Evolutionary conservation across 2,797 vertebrate genomes (phyloP), one percentile per base, ranked within the genome.

Genomic region (Paedocypris micromegethes): DNA sequence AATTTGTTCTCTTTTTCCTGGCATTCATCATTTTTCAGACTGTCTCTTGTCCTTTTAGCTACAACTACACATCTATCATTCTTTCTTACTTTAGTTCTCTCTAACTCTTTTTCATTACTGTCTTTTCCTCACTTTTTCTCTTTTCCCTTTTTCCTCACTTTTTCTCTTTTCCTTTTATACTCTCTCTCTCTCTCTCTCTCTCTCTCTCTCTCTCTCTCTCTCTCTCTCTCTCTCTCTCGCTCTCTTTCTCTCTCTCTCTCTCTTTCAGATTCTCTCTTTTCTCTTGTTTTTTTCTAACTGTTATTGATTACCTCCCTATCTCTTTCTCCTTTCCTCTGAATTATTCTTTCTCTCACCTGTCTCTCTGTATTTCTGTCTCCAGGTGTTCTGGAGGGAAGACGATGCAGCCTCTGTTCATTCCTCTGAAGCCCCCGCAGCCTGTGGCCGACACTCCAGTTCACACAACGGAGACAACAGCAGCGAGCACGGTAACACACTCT

Each of bases 381-480:
- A 95, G 94, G 88, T 90, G 76, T 92, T 90, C 44, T 96, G 94
- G 95, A 95, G 91, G 88, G 90, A 92, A 88, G 93, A 89, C 85
- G 86, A 89, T 89, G 90, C 88, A 42, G 82, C 82, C 81, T 85
- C 72, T 88, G 92, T 86, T 85, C 90, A 88, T 86, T 87, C 86
- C 80, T 58, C 77, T 76, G 92, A 91, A 74, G 92, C 92, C 54
- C 90, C 92, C 0, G 91, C 90, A 9, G 91, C 91, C 58, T 92
- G 91, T 75, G 90, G 91, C 0, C 91, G 91, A 49, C 91, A 90
- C 72, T 89, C 90, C 69, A 88, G 91, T 58, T 93, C 92, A 37
- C 92, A 93, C 82, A 93, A 92, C 0, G 92, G 92, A 72, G 92
- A 93, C 81, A 93, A 93, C 87, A 92, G 91, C 87, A 93, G 92